Evolutionary conservation across 2,888 invertebrate species (phyloP).

Genomic region (Leucophenga montana): DNA sequence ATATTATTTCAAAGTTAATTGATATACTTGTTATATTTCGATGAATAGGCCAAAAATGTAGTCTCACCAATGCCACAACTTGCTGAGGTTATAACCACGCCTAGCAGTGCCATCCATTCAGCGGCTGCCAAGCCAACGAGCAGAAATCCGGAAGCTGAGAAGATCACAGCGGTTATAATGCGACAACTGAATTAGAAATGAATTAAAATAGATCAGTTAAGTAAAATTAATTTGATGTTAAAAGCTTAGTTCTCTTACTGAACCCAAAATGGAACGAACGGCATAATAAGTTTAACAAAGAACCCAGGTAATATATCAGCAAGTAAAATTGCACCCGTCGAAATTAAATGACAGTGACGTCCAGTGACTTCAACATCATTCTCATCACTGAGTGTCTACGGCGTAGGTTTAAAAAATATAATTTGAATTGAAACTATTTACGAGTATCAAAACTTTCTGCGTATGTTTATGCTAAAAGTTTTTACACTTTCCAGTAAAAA

Average conservation of each 20-base stretch:
- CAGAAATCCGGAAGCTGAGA: constrained; percentile 79
- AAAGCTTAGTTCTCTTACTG: constrained; percentile 75
- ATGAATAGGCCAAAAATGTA: constrained; percentile 82
- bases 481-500: too few relatives aligned
- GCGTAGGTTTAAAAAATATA: background rate
- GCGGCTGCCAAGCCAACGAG: constrained; percentile 79
- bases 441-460: too few relatives aligned
- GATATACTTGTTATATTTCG: constrained; percentile 79
- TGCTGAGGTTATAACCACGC: constrained; percentile 83
- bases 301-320: constrained; percentile 86
- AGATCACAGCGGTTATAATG: constrained; percentile 76
- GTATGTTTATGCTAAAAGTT: too few relatives aligned
- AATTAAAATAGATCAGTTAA: too few relatives aligned
- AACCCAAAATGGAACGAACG: constrained; percentile 80
- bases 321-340: constrained; percentile 84
- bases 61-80: constrained; percentile 87
- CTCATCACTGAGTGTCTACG: constrained; percentile 42
- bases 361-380: constrained; percentile 44
- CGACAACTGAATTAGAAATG: constrained; percentile 74
- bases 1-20: background rate
- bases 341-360: constrained; percentile 78
- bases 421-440: background rate
- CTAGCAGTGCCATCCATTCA: constrained; percentile 78
- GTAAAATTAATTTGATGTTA: too few relatives aligned
- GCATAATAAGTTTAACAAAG: constrained; percentile 80